Evolutionary conservation across 2,888 invertebrate genomes (phyloP).

Genomic region (Drosophila meridionalis): DNA sequence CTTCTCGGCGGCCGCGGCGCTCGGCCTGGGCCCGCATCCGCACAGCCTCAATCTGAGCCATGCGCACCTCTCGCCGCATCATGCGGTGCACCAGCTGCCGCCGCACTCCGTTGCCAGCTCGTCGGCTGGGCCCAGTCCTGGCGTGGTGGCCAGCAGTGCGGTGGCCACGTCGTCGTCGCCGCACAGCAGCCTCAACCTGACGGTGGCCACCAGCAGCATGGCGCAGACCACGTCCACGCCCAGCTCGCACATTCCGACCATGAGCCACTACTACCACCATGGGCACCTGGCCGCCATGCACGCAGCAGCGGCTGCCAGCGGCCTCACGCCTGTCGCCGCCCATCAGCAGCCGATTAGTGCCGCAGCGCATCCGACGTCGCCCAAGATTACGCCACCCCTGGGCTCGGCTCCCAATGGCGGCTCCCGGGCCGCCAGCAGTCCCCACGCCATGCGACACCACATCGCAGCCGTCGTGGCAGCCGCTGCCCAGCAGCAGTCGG

Average conservation of each 20-base stretch:
- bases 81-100: slow-evolving; percentile 82
- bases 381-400: slow-evolving; percentile 76
- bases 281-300: slow-evolving; percentile 81
- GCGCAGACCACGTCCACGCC: slow-evolving; percentile 69
- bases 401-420: slow-evolving; percentile 72
- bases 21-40: slow-evolving; percentile 82
- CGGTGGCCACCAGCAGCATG: slow-evolving; percentile 71
- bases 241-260: slow-evolving; percentile 82
- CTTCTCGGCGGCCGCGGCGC: slow-evolving; percentile 81
- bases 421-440: slow-evolving; percentile 80
- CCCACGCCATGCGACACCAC: slow-evolving; percentile 81
- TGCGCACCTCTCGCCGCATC: slow-evolving; percentile 83
- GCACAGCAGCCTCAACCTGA: slow-evolving; percentile 79
- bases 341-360: slow-evolving; percentile 71
- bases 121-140: slow-evolving; percentile 51
- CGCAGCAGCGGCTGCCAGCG: slow-evolving; percentile 74
- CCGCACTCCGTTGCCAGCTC: slow-evolving; percentile 74
- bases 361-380: slow-evolving; percentile 62
- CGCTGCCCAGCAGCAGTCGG: slow-evolving; percentile 56
- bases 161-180: slow-evolving; percentile 70
- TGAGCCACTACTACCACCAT: slow-evolving; percentile 82
- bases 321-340: slow-evolving; percentile 76
- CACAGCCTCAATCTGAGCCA: slow-evolving; percentile 82
- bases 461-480: slow-evolving; percentile 68
- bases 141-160: slow-evolving; percentile 46